Evolutionary conservation across 2,113 vertebrate genomes (phyloP).

Genomic region (Phyllostomus discolor): DNA sequence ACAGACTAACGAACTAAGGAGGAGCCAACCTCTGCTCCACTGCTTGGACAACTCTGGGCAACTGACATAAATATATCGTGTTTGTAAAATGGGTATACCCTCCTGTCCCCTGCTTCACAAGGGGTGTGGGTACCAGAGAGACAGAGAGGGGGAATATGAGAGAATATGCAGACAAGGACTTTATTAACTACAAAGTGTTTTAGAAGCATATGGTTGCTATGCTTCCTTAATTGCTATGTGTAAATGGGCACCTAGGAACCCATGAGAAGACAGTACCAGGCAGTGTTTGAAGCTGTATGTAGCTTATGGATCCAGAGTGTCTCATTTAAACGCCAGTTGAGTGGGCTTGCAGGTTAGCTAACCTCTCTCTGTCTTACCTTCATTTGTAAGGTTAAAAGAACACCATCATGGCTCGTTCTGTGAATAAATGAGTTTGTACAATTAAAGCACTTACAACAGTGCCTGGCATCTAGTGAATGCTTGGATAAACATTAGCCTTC

Average conservation of each 20-base stretch:
- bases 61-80: neutral
- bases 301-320: neutral
- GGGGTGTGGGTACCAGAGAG: too few relatives aligned
- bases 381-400: neutral
- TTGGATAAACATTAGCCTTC: neutral
- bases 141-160: neutral
- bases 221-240: neutral
- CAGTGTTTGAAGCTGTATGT: neutral
- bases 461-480: neutral
- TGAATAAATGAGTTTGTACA: neutral
- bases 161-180: neutral
- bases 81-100: neutral
- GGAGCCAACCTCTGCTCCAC: neutral
- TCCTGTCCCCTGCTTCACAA: neutral
- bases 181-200: neutral
- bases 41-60: neutral
- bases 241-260: neutral
- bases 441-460: neutral
- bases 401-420: neutral
- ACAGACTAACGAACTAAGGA: neutral
- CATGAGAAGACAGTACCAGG: neutral
- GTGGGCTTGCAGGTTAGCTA: neutral
- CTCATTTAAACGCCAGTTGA: neutral
- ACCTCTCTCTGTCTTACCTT: neutral
- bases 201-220: neutral